These are phyloP conservation scores for Oncorhynchus kisutch DNA, from an alignment of 2,113 vertebrate genomes.

Conservation along the genomic window DNA sequence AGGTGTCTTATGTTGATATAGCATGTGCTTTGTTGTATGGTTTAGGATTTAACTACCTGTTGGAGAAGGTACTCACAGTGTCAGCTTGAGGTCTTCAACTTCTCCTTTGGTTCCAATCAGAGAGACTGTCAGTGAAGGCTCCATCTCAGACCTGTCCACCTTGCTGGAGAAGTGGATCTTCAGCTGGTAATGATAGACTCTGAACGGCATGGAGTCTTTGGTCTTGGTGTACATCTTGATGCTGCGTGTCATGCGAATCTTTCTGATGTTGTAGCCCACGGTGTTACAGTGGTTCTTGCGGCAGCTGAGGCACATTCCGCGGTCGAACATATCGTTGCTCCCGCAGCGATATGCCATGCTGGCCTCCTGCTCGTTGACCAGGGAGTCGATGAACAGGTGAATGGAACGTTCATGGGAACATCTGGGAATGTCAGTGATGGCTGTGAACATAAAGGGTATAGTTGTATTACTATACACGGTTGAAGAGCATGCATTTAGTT, in stretches of 20 bases:
- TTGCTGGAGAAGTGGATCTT: constrained; percentile 76
- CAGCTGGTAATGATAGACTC: constrained; percentile 79
- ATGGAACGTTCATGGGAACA: constrained; percentile 77
- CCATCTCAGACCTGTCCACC: constrained; percentile 54
- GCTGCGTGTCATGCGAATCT: constrained; percentile 56
- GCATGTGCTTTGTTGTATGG: background rate
- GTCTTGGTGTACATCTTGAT: constrained; percentile 77
- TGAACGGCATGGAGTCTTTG: constrained; percentile 73
- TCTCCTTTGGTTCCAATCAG: constrained; percentile 69
- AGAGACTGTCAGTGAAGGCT: constrained; percentile 64
- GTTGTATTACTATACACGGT: too few relatives aligned
- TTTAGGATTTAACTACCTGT: background rate
- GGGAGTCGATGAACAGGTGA: constrained; percentile 78
- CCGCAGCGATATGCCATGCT: constrained; percentile 69
- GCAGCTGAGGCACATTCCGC: constrained; percentile 75
- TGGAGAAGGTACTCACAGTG: constrained; percentile 64
- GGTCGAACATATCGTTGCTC: constrained; percentile 68
- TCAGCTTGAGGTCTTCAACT: constrained; percentile 67
- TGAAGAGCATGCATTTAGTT: too few relatives aligned
- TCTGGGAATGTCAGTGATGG: constrained; percentile 68
- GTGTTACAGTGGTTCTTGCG: constrained; percentile 72
- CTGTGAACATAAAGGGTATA: constrained; percentile 41
- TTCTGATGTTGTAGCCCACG: constrained; percentile 71
- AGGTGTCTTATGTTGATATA: background rate
- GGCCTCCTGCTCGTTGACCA: constrained; percentile 65